A percentile compares a stretch with the other conserved stretches of the same genome.
phyloP scores from a whole-genome alignment of 2,113 vertebrate genomes.

The Cygnus buccinator region DNA sequence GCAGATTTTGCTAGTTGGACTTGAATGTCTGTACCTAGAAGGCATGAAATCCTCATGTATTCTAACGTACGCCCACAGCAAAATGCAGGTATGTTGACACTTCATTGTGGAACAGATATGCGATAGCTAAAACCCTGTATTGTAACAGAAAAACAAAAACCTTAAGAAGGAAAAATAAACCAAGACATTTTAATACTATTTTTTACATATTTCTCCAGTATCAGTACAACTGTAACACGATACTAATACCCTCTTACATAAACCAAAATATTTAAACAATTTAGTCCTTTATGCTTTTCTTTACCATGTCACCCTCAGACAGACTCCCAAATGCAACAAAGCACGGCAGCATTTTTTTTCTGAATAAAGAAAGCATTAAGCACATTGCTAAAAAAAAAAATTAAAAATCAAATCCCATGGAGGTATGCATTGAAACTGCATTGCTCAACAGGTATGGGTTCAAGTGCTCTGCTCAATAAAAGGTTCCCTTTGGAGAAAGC shows the following conservation, averaged over 20 bases:
- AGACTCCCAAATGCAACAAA: neutral
- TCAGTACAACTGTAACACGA: neutral
- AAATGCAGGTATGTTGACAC: neutral
- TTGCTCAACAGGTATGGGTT: neutral
- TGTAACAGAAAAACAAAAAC: neutral
- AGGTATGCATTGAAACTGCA: neutral
- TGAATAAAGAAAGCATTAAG: conserved; percentile 10
- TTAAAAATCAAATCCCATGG: neutral
- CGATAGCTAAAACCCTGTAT: neutral
- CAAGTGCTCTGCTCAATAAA: neutral
- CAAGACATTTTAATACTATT: neutral
- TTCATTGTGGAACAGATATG: neutral
- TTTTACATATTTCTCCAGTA: neutral
- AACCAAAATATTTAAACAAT: neutral
- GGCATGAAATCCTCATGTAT: neutral
- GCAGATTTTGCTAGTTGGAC: neutral
- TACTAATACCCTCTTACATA: neutral
- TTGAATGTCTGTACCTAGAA: neutral
- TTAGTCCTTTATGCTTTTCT: neutral
- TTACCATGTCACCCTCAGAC: neutral
- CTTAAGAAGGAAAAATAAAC: neutral
- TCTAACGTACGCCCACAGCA: neutral
- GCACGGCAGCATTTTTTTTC: neutral
- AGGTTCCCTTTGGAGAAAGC: neutral
- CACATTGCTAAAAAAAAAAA: neutral